Conservation (phyloP, 2,888 invertebrate genomes). For the Proisotoma minuta region DNA sequence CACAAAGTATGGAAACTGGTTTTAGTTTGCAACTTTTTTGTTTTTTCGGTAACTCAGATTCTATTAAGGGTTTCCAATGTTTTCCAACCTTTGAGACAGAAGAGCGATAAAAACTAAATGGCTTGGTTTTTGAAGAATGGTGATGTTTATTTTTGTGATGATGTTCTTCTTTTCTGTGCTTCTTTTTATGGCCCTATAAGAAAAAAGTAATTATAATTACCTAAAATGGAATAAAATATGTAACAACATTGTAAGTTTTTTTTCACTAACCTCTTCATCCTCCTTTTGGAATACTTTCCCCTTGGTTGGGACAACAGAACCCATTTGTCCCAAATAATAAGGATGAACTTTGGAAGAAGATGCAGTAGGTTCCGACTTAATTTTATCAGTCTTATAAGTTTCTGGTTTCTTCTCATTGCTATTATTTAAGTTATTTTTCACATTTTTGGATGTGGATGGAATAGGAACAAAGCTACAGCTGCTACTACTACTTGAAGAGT, state of each 20-base stretch:
- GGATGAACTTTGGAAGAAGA: conserved; percentile 13
- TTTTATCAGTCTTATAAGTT: conserved; percentile 6
- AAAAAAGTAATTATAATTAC: no score
- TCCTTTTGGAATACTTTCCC: conserved; percentile 7
- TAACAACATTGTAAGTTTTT: no score
- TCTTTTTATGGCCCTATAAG: no score
- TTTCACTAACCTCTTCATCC: not conserved
- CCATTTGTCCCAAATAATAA: conserved; percentile 13
- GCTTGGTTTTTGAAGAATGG: no score
- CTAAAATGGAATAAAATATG: no score
- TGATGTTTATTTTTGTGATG: not conserved
- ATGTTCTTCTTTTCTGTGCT: conserved; percentile 5
- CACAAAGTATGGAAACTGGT: conserved; percentile 21
- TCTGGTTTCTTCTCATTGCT: not conserved
- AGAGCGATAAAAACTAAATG: conserved; percentile 16
- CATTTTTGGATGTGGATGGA: not conserved
- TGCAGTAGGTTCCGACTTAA: not conserved
- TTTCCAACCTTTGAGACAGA: conserved; percentile 6
- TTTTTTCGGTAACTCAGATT: conserved; percentile 12
- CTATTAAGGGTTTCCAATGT: conserved; percentile 20
- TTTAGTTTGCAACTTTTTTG: conserved; percentile 21
- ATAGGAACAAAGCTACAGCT: not conserved
- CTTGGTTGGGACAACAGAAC: not conserved
- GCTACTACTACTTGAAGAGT: conserved; percentile 12
- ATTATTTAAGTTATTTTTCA: not conserved